These are phyloP conservation scores for Andrena chrysosceles DNA, from an alignment of 2,888 invertebrate species.

Conservation along the genomic window DNA sequence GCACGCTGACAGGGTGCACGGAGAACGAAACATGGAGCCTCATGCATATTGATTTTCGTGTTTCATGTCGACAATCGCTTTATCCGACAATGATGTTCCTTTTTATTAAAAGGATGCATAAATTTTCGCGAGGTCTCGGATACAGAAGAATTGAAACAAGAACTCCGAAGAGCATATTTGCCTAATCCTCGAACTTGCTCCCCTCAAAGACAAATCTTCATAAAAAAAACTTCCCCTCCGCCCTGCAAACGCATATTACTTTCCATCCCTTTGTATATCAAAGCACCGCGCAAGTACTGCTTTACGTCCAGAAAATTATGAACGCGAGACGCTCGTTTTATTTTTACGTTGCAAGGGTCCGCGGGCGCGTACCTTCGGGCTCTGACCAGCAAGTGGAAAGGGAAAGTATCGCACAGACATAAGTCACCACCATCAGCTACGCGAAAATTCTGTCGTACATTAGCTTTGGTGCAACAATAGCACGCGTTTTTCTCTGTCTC, in stretches of 20 bases:
- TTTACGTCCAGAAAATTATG: slow-evolving; percentile 19
- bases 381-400: slow-evolving; percentile 5
- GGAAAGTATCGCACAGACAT: slow-evolving; percentile 4
- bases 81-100: not conserved
- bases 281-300: not conserved
- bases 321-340: not conserved
- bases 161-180: not conserved
- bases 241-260: not conserved
- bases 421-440: slow-evolving; percentile 18
- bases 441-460: slow-evolving; percentile 6
- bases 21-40: slow-evolving; percentile 22
- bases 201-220: slow-evolving; percentile 2
- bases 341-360: slow-evolving; percentile 2
- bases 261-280: not conserved
- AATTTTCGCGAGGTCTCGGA: not conserved
- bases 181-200: not conserved
- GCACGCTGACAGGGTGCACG: slow-evolving; percentile 17
- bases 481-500: slow-evolving; percentile 21
- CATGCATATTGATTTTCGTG: slow-evolving; percentile 43
- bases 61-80: slow-evolving; percentile 17
- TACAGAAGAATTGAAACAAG: not conserved
- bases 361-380: not conserved
- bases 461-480: not conserved
- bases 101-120: not conserved
- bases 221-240: not conserved